Conservation (phyloP, 2,113 vertebrate genomes). For the Girardinichthys multiradiatus region DNA sequence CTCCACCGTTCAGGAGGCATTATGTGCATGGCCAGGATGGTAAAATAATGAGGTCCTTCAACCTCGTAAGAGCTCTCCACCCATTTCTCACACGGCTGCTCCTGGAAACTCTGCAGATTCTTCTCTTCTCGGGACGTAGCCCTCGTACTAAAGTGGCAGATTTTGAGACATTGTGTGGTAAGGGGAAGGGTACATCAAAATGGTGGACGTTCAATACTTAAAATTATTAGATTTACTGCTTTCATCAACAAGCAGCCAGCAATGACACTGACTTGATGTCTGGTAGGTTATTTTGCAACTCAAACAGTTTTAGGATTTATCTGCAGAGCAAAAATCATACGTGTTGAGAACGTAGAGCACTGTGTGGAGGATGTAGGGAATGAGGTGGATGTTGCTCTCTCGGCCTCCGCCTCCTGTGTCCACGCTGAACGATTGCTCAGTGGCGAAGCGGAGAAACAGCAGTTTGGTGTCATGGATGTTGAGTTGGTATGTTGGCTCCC, state of each 20-base stretch:
- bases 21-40: conserved; percentile 91
- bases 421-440: conserved; percentile 96
- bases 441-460: conserved; percentile 96
- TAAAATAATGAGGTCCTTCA: conserved; percentile 95
- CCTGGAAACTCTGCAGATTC: conserved; percentile 95
- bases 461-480: conserved; percentile 98
- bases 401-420: conserved; percentile 95
- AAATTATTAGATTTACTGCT: background rate
- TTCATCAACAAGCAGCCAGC: background rate
- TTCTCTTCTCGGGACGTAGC: conserved; percentile 97
- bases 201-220: background rate
- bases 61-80: conserved; percentile 94
- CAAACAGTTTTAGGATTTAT: background rate
- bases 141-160: conserved; percentile 83
- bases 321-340: conserved; percentile 76
- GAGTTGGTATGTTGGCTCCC: conserved; percentile 98
- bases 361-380: conserved; percentile 98
- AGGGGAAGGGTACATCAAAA: background rate
- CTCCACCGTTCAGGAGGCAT: conserved; percentile 91
- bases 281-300: background rate
- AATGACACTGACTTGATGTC: background rate
- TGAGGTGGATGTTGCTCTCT: conserved; percentile 99
- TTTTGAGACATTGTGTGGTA: background rate
- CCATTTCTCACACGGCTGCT: conserved; percentile 97
- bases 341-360: conserved; percentile 99